Base-by-base conservation (phyloP, 2,113 vertebrate genomes). In the Mungos mungo region DNA sequence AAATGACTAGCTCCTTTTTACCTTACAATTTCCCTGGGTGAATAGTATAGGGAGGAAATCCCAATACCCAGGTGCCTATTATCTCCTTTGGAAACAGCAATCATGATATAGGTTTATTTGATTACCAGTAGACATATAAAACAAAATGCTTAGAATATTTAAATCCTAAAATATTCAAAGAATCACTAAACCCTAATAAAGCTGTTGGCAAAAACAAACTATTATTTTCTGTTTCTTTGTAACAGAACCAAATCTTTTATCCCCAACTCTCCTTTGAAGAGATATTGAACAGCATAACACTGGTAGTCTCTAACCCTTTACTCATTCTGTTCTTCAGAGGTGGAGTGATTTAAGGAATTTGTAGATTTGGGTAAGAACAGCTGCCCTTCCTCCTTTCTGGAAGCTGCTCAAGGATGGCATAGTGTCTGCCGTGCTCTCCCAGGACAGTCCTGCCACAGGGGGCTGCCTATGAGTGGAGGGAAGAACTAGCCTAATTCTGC, bases 101-200 rank as follows among this genome's bases (percentile, higher is more conserved):
- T 4, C 3, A 13, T 21, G 7, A 33, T 29, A 15, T 41, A 7
- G 7, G 63, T 68, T 0, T 0, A 7, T 14, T 72, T 41, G 18
- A 79, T 95, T 77, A 66, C 18, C 3, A 88, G 1, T 16, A 89
- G 16, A 74, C 1, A 87, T 74, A 72, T 27, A 63, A 88, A 19
- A 63, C 54, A 15, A 92, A 86, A 47, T 68, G 0, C 71, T 86
- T 69, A 80, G 12, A 68, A 27, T 86, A 83, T 50, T 86, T 96
- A 63, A 85, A 86, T 65, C 15, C 18, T 81, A 63, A 96, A 89
- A 45, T 90, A 81, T 45, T 86, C 16, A 83, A 77, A 54, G 9
- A 25, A 33, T 80, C 9, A 77, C 27, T 50, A 65, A 86, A 82
- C 52, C 6, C 86, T 5, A 92, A 69, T 52, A 74, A 60, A 86